Evolutionary conservation across 1,140 invertebrate genomes (phyloP).

Genomic region (Tetramorium alpestre): DNA sequence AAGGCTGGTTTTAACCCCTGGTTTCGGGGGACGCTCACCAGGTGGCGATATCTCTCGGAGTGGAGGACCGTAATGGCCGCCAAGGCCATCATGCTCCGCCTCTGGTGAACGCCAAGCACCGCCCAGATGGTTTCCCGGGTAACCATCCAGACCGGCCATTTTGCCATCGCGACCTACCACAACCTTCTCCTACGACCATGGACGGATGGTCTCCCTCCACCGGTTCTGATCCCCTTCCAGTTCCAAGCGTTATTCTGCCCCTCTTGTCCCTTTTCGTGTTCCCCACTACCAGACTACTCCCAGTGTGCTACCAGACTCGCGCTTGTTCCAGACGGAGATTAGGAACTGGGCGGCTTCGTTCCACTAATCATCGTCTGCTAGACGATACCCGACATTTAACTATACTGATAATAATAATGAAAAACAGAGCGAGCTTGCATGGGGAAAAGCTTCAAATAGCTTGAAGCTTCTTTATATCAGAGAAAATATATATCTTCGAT

Average conservation of each 20-base stretch:
- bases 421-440: too few relatives aligned
- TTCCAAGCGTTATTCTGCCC: neutral
- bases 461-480: neutral
- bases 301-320: conserved; percentile 16
- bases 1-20: neutral
- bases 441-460: too few relatives aligned
- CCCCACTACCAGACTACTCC: conserved; percentile 7
- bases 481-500: neutral
- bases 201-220: conserved; percentile 23
- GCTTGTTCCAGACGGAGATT: conserved; percentile 50
- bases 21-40: conserved; percentile 57
- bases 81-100: conserved; percentile 71
- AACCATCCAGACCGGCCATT: conserved; percentile 79
- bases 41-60: conserved; percentile 80
- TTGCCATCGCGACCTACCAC: conserved; percentile 80
- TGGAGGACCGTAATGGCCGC: conserved; percentile 78
- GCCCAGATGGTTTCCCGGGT: conserved; percentile 78
- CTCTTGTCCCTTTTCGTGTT: neutral
- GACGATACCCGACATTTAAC: neutral
- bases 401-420: neutral
- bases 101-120: conserved; percentile 64
- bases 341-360: conserved; percentile 45
- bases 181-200: conserved; percentile 68
- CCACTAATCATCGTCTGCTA: conserved; percentile 20
- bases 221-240: neutral